phyloP scores from a whole-genome alignment of 2,113 vertebrate species.

The Panurus biarmicus region DNA sequence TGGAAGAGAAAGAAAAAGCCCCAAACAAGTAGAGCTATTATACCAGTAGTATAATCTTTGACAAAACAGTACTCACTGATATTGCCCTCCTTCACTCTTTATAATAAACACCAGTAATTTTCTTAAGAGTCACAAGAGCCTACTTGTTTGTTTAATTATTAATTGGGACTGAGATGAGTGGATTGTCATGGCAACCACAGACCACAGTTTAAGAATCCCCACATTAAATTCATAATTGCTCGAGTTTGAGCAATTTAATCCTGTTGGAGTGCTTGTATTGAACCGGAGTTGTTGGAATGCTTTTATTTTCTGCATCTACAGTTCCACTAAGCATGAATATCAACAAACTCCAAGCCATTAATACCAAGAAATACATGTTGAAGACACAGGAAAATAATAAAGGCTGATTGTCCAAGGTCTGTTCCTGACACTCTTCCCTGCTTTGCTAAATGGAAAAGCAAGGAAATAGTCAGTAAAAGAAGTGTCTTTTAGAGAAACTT shows the following conservation, averaged over 20 bases:
- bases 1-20: background rate
- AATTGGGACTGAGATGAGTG: background rate
- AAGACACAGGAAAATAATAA: background rate
- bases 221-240: background rate
- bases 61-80: background rate
- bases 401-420: background rate
- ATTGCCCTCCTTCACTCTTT: background rate
- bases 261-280: background rate
- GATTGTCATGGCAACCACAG: conserved; percentile 36
- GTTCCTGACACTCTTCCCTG: background rate
- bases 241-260: background rate
- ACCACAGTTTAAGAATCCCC: background rate
- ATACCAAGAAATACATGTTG: background rate
- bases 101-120: background rate
- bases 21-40: background rate
- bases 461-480: background rate
- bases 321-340: background rate
- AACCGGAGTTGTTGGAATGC: background rate
- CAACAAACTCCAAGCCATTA: background rate
- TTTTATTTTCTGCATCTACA: background rate
- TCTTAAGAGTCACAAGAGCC: background rate
- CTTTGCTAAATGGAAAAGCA: background rate
- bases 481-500: background rate
- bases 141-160: conserved; percentile 47
- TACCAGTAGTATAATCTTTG: background rate